These are phyloP conservation scores for Callospermophilus lateralis DNA, from an alignment of 2,113 vertebrate species.

Conservation along the genomic window DNA sequence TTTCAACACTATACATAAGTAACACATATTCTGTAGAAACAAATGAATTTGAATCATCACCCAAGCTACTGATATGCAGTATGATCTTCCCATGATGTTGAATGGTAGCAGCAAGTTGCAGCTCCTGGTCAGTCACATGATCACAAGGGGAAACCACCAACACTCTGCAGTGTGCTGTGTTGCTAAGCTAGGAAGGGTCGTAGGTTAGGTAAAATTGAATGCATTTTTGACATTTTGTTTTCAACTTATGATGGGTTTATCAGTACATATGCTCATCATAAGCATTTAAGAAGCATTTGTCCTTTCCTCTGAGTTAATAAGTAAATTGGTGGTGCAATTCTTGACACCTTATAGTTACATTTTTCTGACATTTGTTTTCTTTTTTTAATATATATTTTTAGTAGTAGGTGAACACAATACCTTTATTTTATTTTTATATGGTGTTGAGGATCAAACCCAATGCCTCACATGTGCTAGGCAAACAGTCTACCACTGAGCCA, in stretches of 20 bases:
- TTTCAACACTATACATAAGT: background rate
- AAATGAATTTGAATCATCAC: background rate
- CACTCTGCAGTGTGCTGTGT: too few relatives aligned
- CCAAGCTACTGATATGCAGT: background rate
- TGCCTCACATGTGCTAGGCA: too few relatives aligned
- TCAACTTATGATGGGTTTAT: background rate
- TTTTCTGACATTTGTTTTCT: background rate
- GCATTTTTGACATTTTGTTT: background rate
- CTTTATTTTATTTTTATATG: too few relatives aligned
- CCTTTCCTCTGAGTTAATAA: background rate
- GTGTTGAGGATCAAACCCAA: too few relatives aligned
- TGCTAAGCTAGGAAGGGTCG: background rate
- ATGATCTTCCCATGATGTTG: background rate
- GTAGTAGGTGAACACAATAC: too few relatives aligned
- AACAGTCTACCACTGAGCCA: too few relatives aligned
- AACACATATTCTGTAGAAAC: background rate
- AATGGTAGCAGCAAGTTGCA: too few relatives aligned
- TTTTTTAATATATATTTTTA: too few relatives aligned
- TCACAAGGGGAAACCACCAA: background rate
- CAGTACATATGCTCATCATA: background rate
- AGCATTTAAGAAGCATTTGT: background rate
- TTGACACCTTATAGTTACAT: background rate
- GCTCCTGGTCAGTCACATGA: background rate
- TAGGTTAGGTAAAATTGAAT: background rate
- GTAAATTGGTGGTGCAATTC: background rate